Conservation (phyloP, 2,888 invertebrate genomes). For the Sarcophaga subvicina region DNA sequence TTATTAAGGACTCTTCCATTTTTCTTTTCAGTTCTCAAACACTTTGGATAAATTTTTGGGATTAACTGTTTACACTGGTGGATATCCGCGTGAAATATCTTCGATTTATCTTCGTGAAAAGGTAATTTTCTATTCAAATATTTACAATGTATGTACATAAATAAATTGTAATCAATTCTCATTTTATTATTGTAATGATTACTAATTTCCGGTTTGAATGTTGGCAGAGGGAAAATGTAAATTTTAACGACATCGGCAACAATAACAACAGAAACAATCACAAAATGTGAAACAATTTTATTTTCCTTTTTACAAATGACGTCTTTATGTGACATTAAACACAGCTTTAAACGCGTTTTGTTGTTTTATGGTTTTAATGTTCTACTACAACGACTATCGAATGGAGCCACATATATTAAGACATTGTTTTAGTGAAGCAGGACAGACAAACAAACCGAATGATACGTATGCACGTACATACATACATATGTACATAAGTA, state of each 20-base stretch:
- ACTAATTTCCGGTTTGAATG: slow-evolving; percentile 63
- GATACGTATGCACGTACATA: neutral
- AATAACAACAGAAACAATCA: neutral
- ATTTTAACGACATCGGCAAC: neutral
- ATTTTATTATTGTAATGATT: slow-evolving; percentile 53
- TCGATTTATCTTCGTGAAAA: slow-evolving; percentile 22
- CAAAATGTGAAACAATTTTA: slow-evolving; percentile 63
- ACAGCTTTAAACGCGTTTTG: slow-evolving; percentile 74
- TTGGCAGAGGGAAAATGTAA: slow-evolving; percentile 26
- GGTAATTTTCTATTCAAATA: slow-evolving; percentile 27
- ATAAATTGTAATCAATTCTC: slow-evolving; percentile 10
- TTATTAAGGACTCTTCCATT: slow-evolving; percentile 24
- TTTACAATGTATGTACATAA: neutral
- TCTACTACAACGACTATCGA: slow-evolving; percentile 36
- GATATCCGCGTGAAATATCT: slow-evolving; percentile 36
- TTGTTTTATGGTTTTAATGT: slow-evolving; percentile 57
- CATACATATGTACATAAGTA: too few species aligned
- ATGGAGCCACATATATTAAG: slow-evolving; percentile 20
- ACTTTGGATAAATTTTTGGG: slow-evolving; percentile 41
- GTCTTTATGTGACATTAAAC: slow-evolving; percentile 79
- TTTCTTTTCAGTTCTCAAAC: slow-evolving; percentile 16
- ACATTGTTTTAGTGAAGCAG: neutral
- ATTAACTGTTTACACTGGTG: slow-evolving; percentile 47
- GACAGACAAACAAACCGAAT: neutral
- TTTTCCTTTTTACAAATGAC: slow-evolving; percentile 74